Percentiles rank a stretch among this genome's conserved stretches.
Conservation (phyloP, 2,888 invertebrate genomes). For the Phyllotreta striolata region DNA sequence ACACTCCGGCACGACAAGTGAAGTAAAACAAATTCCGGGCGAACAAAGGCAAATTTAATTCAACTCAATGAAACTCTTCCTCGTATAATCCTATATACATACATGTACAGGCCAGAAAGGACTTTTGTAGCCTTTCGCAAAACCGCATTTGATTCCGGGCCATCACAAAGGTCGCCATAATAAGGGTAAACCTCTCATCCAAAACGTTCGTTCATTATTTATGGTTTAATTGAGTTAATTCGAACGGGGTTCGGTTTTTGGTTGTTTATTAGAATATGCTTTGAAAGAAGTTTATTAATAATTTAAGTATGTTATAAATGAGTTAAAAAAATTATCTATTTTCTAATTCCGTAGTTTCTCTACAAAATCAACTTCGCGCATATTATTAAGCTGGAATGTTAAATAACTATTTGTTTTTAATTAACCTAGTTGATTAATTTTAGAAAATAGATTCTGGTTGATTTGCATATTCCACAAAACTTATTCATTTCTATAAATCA, state of each 20-base stretch:
- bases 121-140: constrained; percentile 21
- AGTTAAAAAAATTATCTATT: too few relatives aligned
- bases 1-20: too few relatives aligned
- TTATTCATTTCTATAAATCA: constrained; percentile 6
- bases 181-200: constrained; percentile 22
- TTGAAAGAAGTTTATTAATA: too few relatives aligned
- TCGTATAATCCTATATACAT: background rate
- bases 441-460: constrained; percentile 4
- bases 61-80: too few relatives aligned
- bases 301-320: too few relatives aligned
- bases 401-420: constrained; percentile 9
- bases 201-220: constrained; percentile 8
- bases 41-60: too few relatives aligned
- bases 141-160: constrained; percentile 23
- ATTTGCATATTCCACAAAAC: constrained; percentile 1
- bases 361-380: background rate
- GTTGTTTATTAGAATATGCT: too few relatives aligned
- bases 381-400: background rate
- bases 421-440: constrained; percentile 11
- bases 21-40: too few relatives aligned
- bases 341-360: too few relatives aligned
- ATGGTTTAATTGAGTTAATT: constrained; percentile 5
- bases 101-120: constrained; percentile 1
- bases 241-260: too few relatives aligned
- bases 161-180: constrained; percentile 23